Evolutionary conservation across 92 coral and sea anemone species (phyloP), one percentile per base, ranked within the genome.

Genomic region (Paramuricea clavata): DNA sequence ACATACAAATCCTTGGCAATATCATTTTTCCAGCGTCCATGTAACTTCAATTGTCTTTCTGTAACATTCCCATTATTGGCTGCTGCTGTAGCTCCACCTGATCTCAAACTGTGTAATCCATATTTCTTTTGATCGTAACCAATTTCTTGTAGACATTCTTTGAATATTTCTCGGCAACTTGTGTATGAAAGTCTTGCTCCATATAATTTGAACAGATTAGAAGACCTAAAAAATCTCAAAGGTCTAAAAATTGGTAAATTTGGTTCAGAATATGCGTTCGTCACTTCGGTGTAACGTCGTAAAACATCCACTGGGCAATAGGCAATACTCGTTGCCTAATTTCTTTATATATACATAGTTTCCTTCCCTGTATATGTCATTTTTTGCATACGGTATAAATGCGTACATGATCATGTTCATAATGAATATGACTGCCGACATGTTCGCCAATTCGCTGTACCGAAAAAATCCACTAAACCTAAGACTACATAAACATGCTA

Each of bases 391-490:
- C 11, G 76, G 76, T 31, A 59, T 30, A 54, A 79, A 79, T 62
- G 57, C 85, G 17, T 12, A 39, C 23, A 27, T 79, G 15, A 30
- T 57, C 52, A 16, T 57, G 77, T 27, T 26, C 25, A 59, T 52
- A 56, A 15, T 35, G 39, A 39, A 67, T 61, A 32, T 82, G 86
- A 56, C 16, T 35, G 80, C 54, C 21, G 62, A 39, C 15, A 41
- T 82, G 60, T 47, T 82, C 22, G 76, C 70, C 39, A 82, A 76
- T 30, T 65, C 86, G 70, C 59, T 25, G 31, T 64, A 41, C 22
- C 67, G 80, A 47, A 82, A 82, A 68, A 67, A 64, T 23, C 80
- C 79, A 30, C 60, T 49, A 44, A 67, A 82, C 11, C 79, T 81
- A 41, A 67, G 36, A 47, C 65, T 30, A 41, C 79, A 61, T 9